phyloP scores from a whole-genome alignment of 2,797 vertebrate species.

The Coccyzus lansbergi region DNA sequence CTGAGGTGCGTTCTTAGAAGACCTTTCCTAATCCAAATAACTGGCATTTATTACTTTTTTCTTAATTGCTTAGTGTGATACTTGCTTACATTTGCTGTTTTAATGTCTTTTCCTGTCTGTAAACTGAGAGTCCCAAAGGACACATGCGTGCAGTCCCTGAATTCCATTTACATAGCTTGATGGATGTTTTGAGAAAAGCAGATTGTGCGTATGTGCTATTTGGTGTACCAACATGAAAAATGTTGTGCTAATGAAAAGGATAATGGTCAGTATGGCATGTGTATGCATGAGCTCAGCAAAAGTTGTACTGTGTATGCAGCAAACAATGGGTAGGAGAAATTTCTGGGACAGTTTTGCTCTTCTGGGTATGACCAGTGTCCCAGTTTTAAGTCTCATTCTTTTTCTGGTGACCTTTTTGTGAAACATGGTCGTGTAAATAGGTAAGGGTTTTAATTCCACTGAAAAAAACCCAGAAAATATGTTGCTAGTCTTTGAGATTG shows the following conservation, averaged over 20 bases:
- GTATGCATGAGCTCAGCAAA: not conserved
- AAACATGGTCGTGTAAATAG: not conserved
- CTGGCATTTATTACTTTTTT: constrained; percentile 28
- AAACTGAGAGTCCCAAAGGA: constrained; percentile 25
- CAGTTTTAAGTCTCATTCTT: not conserved
- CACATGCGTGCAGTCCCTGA: not conserved
- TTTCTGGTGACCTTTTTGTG: not conserved
- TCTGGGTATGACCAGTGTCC: not conserved
- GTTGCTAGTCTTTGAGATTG: not conserved
- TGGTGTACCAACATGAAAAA: not conserved
- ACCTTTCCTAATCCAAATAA: constrained; percentile 44
- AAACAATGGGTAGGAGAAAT: not conserved
- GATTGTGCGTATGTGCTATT: not conserved
- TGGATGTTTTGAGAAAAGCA: constrained; percentile 9
- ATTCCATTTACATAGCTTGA: constrained; percentile 11
- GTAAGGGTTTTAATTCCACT: not conserved
- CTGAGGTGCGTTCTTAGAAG: constrained; percentile 22
- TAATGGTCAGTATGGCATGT: not conserved
- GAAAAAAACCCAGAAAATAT: not conserved
- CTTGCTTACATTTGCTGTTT: constrained; percentile 47
- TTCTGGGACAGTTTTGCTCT: not conserved
- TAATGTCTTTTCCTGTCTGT: constrained; percentile 50
- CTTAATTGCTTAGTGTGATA: constrained; percentile 36
- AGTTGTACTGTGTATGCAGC: not conserved
- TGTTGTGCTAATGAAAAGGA: not conserved